A percentile compares a stretch with the other conserved stretches of the same genome.
phyloP scores from a whole-genome alignment of 2,113 vertebrate genomes.

The Malurus alboscapulatus region DNA sequence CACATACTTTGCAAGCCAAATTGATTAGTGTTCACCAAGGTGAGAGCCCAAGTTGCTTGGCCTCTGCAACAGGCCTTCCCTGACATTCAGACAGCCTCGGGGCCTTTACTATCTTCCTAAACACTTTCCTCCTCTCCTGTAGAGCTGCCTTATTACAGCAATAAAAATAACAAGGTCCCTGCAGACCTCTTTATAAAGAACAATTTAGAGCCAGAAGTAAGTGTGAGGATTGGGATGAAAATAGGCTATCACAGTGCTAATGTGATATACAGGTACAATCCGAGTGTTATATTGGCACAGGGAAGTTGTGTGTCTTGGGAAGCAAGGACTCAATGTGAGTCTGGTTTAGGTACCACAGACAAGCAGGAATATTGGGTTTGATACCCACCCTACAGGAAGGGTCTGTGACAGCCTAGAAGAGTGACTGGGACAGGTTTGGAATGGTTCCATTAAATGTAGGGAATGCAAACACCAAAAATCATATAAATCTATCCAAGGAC shows the following conservation, averaged over 20 bases:
- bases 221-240: conserved; percentile 66
- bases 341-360: background rate
- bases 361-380: background rate
- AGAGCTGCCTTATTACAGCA: conserved; percentile 71
- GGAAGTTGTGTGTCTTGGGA: conserved; percentile 2
- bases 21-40: background rate
- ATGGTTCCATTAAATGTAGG: background rate
- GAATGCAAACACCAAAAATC: background rate
- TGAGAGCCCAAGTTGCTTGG: background rate
- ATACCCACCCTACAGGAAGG: background rate
- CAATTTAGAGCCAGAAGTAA: conserved; percentile 70
- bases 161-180: conserved; percentile 81
- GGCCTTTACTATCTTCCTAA: conserved; percentile 55
- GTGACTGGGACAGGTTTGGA: background rate
- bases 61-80: conserved; percentile 15
- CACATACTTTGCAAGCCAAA: background rate
- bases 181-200: conserved; percentile 74
- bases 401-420: background rate
- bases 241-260: conserved; percentile 64
- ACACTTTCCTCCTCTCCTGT: conserved; percentile 55
- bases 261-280: conserved; percentile 64
- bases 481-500: background rate
- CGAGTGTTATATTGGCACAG: background rate
- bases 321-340: background rate
- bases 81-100: background rate